Percentiles rank a stretch among this genome's conserved stretches.
Evolutionary conservation across 2,113 vertebrate species (phyloP).

Genomic region (Corythornis cristatus): DNA sequence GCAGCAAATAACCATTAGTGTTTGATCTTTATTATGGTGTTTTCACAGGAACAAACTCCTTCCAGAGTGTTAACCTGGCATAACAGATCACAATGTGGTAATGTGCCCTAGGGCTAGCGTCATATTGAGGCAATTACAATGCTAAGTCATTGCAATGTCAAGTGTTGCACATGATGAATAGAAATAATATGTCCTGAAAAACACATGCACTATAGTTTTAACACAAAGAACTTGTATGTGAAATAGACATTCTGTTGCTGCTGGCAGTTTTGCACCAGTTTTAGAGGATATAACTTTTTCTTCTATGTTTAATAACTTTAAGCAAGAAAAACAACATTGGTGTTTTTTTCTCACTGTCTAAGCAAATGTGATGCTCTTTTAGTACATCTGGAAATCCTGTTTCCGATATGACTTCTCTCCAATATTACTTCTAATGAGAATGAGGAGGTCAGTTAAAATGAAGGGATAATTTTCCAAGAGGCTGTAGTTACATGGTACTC

Average conservation of each 20-base stretch:
- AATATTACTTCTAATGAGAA: neutral
- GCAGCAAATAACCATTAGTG: neutral
- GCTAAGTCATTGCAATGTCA: neutral
- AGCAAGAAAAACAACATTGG: neutral
- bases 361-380: neutral
- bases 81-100: neutral
- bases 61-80: neutral
- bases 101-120: neutral
- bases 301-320: neutral
- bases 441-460: neutral
- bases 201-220: neutral
- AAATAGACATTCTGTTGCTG: neutral
- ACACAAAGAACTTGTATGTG: neutral
- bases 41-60: neutral
- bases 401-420: neutral
- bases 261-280: neutral
- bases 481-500: neutral
- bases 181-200: neutral
- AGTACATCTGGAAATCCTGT: neutral
- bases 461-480: neutral
- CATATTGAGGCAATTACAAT: neutral
- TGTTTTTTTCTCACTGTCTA: neutral
- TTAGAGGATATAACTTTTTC: neutral
- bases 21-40: neutral
- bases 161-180: neutral